Evolutionary conservation across 2,888 invertebrate genomes (phyloP).

Genomic region (Spodoptera exigua): DNA sequence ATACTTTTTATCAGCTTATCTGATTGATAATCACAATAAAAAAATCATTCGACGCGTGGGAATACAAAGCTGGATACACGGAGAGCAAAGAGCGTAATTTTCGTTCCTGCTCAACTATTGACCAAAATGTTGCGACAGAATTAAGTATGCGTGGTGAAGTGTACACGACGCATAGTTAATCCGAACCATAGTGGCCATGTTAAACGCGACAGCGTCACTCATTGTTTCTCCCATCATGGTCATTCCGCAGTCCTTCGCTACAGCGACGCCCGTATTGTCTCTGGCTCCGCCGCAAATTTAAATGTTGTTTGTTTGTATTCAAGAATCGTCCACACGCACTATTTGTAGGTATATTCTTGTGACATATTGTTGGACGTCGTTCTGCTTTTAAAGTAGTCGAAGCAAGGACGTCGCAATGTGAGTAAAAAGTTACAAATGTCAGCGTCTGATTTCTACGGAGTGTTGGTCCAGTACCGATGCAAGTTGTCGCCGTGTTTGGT

Average conservation of each 20-base stretch:
- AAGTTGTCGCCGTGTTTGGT: constrained; percentile 22
- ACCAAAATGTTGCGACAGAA: constrained; percentile 27
- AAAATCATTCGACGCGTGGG: constrained; percentile 31
- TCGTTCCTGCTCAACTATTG: neutral
- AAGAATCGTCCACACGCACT: constrained; percentile 74
- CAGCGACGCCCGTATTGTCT: constrained; percentile 62
- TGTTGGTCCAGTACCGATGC: constrained; percentile 23
- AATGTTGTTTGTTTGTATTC: constrained; percentile 84
- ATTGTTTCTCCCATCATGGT: constrained; percentile 67
- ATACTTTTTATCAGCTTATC: constrained; percentile 45
- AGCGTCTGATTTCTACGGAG: constrained; percentile 24
- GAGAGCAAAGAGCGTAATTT: neutral
- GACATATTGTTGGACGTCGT: constrained; percentile 74
- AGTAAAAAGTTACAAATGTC: constrained; percentile 55
- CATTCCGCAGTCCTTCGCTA: constrained; percentile 71
- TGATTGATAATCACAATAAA: constrained; percentile 46
- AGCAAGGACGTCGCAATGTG: constrained; percentile 71
- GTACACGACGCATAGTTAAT: constrained; percentile 30
- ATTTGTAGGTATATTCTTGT: constrained; percentile 73
- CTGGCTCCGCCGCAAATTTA: constrained; percentile 74
- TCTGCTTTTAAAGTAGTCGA: constrained; percentile 73
- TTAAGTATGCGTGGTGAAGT: constrained; percentile 23
- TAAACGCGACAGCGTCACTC: constrained; percentile 46
- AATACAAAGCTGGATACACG: constrained; percentile 24
- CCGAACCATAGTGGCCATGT: constrained; percentile 50